Evolutionary conservation across 2,888 invertebrate species (phyloP).

Genomic region (Trachelus iudaicus): DNA sequence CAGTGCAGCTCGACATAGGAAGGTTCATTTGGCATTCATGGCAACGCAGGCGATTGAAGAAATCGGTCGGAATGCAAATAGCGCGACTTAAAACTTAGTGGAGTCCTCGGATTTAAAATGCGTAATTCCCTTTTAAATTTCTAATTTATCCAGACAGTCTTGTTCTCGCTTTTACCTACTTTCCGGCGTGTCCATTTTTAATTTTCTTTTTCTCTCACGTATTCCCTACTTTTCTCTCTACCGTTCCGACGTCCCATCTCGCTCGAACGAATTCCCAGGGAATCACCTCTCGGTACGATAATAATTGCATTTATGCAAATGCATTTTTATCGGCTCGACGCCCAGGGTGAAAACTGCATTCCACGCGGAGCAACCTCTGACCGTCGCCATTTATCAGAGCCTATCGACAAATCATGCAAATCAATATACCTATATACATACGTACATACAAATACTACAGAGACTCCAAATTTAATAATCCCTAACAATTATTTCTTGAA

Average conservation of each 20-base stretch:
- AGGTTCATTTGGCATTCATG: slow-evolving; percentile 8
- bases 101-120: slow-evolving; percentile 6
- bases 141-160: slow-evolving; percentile 9
- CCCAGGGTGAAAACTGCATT: slow-evolving; percentile 28
- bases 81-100: slow-evolving; percentile 11
- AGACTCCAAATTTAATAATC: not conserved
- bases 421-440: not conserved
- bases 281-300: not conserved
- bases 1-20: not conserved
- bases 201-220: not conserved
- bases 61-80: slow-evolving; percentile 13
- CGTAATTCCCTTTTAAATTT: slow-evolving; percentile 8
- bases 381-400: not conserved
- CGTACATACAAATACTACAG: not conserved
- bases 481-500: not conserved
- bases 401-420: not conserved
- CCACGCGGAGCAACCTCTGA: slow-evolving; percentile 10
- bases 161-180: not conserved
- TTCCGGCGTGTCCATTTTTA: not conserved
- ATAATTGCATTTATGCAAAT: slow-evolving; percentile 37
- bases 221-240: not conserved
- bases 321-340: slow-evolving; percentile 28
- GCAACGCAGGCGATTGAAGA: not conserved
- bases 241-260: not conserved
- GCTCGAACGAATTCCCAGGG: not conserved